phyloP scores from a whole-genome alignment of 2,888 invertebrate species.

The Apoda limacodes region DNA sequence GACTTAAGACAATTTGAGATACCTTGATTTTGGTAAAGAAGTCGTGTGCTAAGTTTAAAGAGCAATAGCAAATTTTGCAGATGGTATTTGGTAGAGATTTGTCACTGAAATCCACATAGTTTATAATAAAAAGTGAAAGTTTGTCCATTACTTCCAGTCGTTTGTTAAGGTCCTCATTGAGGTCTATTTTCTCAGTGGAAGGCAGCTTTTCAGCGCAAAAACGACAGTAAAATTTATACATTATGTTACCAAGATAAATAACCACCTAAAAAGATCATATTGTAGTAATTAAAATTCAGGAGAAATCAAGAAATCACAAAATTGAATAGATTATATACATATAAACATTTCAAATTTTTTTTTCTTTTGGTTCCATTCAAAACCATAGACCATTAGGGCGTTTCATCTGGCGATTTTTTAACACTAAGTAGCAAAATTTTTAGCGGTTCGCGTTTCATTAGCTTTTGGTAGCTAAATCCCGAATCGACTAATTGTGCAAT shows the following conservation, averaged over 20 bases:
- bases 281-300: too few species aligned
- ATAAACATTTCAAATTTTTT: too few species aligned
- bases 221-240: slow-evolving; percentile 7
- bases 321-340: too few species aligned
- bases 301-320: too few species aligned
- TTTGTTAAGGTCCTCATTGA: slow-evolving; percentile 6
- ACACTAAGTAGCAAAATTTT: too few species aligned
- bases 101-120: slow-evolving; percentile 12
- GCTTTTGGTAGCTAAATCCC: too few species aligned
- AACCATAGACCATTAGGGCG: too few species aligned
- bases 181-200: slow-evolving; percentile 3
- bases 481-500: too few species aligned
- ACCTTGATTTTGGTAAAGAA: slow-evolving; percentile 15
- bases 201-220: slow-evolving; percentile 11
- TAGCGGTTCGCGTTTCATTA: too few species aligned
- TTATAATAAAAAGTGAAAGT: slow-evolving; percentile 10
- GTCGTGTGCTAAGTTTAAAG: slow-evolving; percentile 12
- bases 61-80: slow-evolving; percentile 14
- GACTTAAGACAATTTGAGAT: slow-evolving; percentile 9
- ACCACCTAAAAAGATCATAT: too few species aligned
- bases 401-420: too few species aligned
- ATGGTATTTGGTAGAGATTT: slow-evolving; percentile 16
- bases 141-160: slow-evolving; percentile 9
- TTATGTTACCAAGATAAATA: neutral
- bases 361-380: too few species aligned